Base-by-base conservation (phyloP, 1,140 invertebrate genomes). In the Drosophila aff. region DNA sequence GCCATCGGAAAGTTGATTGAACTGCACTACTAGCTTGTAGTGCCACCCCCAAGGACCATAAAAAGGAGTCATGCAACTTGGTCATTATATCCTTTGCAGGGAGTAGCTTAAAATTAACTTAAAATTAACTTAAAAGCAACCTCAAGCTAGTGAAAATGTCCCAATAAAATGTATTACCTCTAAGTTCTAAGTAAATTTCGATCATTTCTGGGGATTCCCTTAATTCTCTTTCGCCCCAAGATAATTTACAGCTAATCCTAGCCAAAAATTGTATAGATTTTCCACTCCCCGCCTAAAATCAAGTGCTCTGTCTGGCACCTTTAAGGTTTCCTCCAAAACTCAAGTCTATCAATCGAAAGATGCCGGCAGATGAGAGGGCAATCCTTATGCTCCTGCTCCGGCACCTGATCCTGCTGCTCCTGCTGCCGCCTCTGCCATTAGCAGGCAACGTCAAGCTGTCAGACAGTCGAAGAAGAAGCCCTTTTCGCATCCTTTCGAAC, bases 371-470 rank as follows among this genome's bases (percentile, higher is more conserved):
- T 38, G 36, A 5, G 33, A 15, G 15, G 52, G 9, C 9, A 36
- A 36, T 11, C 50, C 21, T 36, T 21, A 2, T 36, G 52, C 52
- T 53, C 53, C 36, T 57, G 36, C 53, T 55, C 52, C 33, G 4
- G 49, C 49, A 33, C 28, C 50, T 33, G 36, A 40, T 40, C 53
- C 41, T 49, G 5, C 18, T 53, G 41, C 36, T 23, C n/a, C 36
- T 50, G 18, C 26, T 53, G n/a, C 38, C 26, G 44, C 18, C 36
- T 10, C 28, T 74, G 79, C 83, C 83, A 86, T 86, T 86, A 86
- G 76, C 82, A 79, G 82, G 73, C 79, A 58, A 79, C 68, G 76
- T 82, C 69, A 74, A 82, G 82, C 82, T 84, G 82, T 84, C 82
- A 84, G 82, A 81, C 67, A 69, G 63, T 55, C 41, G 16, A 1